phyloP scores from a whole-genome alignment of 1,140 invertebrate genomes.

The Heliconius eleuchia region DNA sequence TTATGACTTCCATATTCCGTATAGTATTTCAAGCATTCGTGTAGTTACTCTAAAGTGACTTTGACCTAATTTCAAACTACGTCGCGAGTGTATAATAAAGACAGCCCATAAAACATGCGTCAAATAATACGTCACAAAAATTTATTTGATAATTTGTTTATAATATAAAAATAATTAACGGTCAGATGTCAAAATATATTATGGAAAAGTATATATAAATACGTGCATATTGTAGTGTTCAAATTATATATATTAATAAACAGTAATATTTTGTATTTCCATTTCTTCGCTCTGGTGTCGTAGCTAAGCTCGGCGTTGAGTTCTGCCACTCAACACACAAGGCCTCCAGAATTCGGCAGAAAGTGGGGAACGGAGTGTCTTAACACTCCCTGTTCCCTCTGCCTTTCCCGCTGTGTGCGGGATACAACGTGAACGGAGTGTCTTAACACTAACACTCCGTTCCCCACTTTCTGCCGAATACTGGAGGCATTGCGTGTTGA shows the following conservation, averaged over 20 bases:
- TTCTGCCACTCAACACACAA: too few relatives aligned
- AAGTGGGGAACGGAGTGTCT: too few relatives aligned
- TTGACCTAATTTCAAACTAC: slow-evolving; percentile 29
- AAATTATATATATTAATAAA: not conserved
- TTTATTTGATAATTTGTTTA: slow-evolving; percentile 38
- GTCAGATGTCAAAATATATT: slow-evolving; percentile 46
- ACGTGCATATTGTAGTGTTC: not conserved
- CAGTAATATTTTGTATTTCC: too few relatives aligned
- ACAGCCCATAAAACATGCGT: not conserved
- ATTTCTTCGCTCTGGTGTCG: too few relatives aligned
- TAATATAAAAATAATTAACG: not conserved
- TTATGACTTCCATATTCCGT: not conserved
- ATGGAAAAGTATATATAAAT: not conserved
- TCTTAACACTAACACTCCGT: too few relatives aligned
- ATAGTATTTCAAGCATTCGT: slow-evolving; percentile 18
- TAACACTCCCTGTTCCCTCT: too few relatives aligned
- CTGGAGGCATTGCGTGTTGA: too few relatives aligned
- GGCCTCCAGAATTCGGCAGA: too few relatives aligned
- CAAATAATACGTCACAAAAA: slow-evolving; percentile 29
- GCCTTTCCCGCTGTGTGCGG: too few relatives aligned
- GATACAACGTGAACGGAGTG: too few relatives aligned
- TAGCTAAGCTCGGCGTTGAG: too few relatives aligned
- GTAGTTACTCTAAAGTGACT: slow-evolving; percentile 29
- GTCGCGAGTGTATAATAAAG: slow-evolving; percentile 11
- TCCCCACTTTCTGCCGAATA: too few relatives aligned